Conservation (phyloP, 2,888 invertebrate genomes). For the Acanthosepion pharaonis region DNA sequence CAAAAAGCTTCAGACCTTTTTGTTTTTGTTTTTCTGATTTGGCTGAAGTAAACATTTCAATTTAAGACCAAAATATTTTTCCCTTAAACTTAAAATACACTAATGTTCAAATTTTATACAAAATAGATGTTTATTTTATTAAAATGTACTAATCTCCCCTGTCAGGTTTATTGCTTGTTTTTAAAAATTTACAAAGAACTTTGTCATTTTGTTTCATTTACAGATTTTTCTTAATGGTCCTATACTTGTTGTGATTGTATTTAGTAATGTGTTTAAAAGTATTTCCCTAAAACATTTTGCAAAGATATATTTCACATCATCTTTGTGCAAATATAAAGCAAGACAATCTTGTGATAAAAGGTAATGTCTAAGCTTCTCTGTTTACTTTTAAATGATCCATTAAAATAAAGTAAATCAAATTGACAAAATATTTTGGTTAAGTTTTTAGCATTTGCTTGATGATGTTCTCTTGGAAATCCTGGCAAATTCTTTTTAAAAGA, state of each 20-base stretch:
- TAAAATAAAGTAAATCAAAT: neutral
- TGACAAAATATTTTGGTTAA: neutral
- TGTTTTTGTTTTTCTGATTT: too few species aligned
- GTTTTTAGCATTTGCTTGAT: neutral
- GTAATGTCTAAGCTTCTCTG: too few species aligned
- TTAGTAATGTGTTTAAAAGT: neutral
- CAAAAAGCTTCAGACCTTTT: too few species aligned
- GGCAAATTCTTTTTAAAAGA: neutral
- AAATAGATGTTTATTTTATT: too few species aligned
- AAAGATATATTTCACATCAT: neutral
- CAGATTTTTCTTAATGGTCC: neutral
- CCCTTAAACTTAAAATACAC: too few species aligned
- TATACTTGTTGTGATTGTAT: neutral
- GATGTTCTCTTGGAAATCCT: neutral
- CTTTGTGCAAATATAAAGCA: neutral
- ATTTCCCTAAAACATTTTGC: neutral
- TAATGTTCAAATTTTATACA: too few species aligned
- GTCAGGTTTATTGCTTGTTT: neutral
- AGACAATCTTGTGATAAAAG: too few species aligned
- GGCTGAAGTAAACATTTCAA: too few species aligned
- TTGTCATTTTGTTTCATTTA: neutral
- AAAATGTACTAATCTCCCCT: neutral
- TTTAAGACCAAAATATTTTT: too few species aligned
- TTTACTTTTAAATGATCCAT: neutral
- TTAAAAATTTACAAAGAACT: neutral